phyloP scores from a whole-genome alignment of 2,113 vertebrate genomes.

The Myanophis thanlyinensis region DNA sequence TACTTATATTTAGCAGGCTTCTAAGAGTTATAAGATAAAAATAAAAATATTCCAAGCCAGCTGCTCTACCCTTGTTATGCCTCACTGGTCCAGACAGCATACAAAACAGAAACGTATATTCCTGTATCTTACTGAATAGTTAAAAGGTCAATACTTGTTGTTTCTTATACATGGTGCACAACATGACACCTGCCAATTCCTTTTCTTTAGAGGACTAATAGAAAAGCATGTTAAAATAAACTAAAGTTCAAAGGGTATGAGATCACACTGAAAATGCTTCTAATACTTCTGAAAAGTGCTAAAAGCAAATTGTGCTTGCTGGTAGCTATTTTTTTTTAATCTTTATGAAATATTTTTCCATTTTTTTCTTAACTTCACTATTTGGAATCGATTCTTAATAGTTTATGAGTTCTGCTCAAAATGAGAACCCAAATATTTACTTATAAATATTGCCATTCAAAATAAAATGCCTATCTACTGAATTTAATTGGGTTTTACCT shows the following conservation, averaged over 20 bases:
- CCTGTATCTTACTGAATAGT: slow-evolving; percentile 24
- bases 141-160: background rate
- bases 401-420: background rate
- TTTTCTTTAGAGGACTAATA: slow-evolving; percentile 21
- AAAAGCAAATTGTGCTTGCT: background rate
- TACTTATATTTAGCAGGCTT: background rate
- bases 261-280: slow-evolving; percentile 2
- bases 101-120: slow-evolving; percentile 14
- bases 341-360: background rate
- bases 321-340: background rate
- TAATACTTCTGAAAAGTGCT: background rate
- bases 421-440: background rate
- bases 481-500: background rate
- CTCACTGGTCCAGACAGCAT: slow-evolving; percentile 6
- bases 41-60: background rate
- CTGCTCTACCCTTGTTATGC: background rate
- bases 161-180: slow-evolving; percentile 7
- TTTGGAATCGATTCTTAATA: background rate
- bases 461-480: background rate
- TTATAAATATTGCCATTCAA: background rate
- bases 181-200: slow-evolving; percentile 26
- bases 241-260: slow-evolving; percentile 20
- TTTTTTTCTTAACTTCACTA: background rate
- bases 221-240: slow-evolving; percentile 18
- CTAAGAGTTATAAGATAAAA: background rate